Percentiles rank a stretch among this genome's conserved stretches.
Evolutionary conservation across 1,140 invertebrate genomes (phyloP).

Genomic region (Rhopalosiphum padi): DNA sequence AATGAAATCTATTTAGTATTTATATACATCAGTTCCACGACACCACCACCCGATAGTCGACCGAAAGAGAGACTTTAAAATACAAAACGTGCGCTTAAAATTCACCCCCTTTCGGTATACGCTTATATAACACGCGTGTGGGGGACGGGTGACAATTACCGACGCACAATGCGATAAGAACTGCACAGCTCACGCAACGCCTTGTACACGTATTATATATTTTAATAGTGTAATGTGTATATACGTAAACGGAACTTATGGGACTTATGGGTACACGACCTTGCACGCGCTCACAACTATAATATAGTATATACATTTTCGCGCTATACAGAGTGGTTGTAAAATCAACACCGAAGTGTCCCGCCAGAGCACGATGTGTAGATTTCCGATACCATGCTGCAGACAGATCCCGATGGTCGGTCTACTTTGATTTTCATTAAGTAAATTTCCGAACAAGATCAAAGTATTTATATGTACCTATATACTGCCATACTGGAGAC

Average conservation of each 20-base stretch:
- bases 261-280: not conserved
- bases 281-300: no score
- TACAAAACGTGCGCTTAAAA: constrained; percentile 20
- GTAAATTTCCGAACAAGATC: no score
- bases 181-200: not conserved
- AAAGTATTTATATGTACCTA: no score
- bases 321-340: not conserved
- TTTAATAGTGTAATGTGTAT: not conserved
- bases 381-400: not conserved
- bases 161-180: constrained; percentile 20
- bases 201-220: not conserved
- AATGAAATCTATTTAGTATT: not conserved
- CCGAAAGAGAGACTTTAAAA: not conserved
- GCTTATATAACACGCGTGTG: not conserved
- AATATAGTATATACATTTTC: not conserved
- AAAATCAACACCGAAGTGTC: not conserved
- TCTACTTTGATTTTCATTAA: not conserved
- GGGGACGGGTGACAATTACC: constrained; percentile 9
- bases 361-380: not conserved
- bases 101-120: not conserved
- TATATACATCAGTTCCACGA: not conserved
- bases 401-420: no score
- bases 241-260: not conserved
- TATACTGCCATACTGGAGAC: no score
- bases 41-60: no score